A percentile compares a stretch with the other conserved stretches of the same genome.
These are phyloP conservation scores for Muscicapa comitata DNA, from an alignment of 2,797 vertebrate species.

Conservation along the genomic window DNA sequence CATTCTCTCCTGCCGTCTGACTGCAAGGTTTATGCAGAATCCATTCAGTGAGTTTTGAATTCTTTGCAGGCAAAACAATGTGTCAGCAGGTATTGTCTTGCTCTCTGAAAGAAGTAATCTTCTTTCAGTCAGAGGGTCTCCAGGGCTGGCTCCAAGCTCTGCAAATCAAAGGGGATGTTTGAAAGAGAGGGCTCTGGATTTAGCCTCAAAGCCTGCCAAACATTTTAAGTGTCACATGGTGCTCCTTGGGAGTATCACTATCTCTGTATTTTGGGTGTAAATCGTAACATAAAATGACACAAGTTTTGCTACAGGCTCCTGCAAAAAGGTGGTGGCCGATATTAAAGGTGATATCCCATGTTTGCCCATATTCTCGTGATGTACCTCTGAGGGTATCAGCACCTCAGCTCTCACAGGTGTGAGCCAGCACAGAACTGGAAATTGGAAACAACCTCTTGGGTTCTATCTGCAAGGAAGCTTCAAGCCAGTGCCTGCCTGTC, in stretches of 20 bases:
- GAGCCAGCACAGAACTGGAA: neutral
- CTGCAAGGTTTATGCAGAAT: neutral
- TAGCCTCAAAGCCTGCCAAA: neutral
- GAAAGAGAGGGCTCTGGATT: neutral
- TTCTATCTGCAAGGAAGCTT: neutral
- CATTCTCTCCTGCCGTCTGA: neutral
- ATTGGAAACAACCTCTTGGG: neutral
- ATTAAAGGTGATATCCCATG: neutral
- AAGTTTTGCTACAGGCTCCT: neutral
- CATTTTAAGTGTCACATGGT: neutral
- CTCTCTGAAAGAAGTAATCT: neutral
- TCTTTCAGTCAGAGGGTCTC: neutral
- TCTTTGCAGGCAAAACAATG: neutral
- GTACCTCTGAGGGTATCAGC: neutral
- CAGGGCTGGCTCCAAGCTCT: neutral
- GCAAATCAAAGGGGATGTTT: neutral
- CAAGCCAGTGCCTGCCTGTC: neutral
- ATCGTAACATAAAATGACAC: neutral
- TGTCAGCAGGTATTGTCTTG: conserved; percentile 16
- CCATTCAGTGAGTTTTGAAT: neutral
- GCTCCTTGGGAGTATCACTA: neutral
- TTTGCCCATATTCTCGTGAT: neutral
- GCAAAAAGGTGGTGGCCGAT: fast-evolving
- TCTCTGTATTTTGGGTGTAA: neutral
- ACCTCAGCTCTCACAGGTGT: neutral